Evolutionary conservation across 2,797 vertebrate genomes (phyloP).

Genomic region (Sylvia borin): DNA sequence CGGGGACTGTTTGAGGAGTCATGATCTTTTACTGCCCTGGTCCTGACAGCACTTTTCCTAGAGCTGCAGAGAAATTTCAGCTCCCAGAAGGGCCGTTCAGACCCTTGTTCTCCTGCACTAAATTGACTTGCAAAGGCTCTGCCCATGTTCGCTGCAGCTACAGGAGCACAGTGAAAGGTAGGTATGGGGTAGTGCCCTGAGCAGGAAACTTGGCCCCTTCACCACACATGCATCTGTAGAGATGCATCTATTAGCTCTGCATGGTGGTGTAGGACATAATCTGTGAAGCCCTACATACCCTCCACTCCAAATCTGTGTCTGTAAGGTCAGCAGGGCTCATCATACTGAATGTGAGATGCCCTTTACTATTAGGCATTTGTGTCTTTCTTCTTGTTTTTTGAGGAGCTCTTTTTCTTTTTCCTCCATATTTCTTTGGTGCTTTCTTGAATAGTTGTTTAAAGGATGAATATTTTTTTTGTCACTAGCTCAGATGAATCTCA

Average conservation of each 20-base stretch:
- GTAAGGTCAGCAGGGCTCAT: background rate
- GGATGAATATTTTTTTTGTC: background rate
- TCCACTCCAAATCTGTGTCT: background rate
- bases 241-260: background rate
- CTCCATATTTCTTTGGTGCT: background rate
- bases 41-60: background rate
- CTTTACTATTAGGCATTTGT: background rate
- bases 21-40: background rate
- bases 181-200: background rate
- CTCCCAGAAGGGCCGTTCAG: background rate
- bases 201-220: background rate
- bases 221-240: background rate
- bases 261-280: background rate
- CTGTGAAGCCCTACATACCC: background rate
- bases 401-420: background rate
- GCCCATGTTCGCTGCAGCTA: rapidly evolving
- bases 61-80: background rate
- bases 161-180: background rate
- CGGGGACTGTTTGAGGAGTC: background rate
- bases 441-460: background rate
- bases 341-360: background rate
- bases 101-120: background rate
- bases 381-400: background rate
- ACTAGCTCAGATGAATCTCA: background rate
- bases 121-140: background rate